phyloP scores from a whole-genome alignment of 2,797 vertebrate genomes.

The Holocentrus rufus region DNA sequence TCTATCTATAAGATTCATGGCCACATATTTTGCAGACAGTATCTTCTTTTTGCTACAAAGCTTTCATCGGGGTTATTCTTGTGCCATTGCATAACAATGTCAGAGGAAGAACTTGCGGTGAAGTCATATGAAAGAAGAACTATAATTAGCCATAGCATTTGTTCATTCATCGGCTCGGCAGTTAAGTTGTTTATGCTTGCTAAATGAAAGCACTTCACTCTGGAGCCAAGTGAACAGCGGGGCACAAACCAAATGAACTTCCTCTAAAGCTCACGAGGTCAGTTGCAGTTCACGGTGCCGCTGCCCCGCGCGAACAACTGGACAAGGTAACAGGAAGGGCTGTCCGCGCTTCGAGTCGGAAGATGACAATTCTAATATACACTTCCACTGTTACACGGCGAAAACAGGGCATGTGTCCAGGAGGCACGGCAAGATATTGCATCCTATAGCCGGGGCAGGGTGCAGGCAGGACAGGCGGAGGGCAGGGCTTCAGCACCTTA shows the following conservation, averaged over 20 bases:
- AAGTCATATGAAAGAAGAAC: constrained; percentile 65
- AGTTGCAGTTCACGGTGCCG: constrained; percentile 64
- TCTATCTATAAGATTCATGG: constrained; percentile 6
- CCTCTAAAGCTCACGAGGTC: constrained; percentile 61
- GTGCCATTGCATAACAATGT: constrained; percentile 55
- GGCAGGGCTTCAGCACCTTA: constrained; percentile 21
- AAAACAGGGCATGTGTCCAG: constrained; percentile 43
- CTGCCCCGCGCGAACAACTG: constrained; percentile 50
- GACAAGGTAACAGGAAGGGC: constrained; percentile 65
- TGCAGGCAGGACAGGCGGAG: constrained; percentile 42
- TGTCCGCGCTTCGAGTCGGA: constrained; percentile 48
- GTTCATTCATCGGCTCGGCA: constrained; percentile 45
- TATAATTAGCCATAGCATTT: constrained; percentile 65
- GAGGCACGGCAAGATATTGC: constrained; percentile 40
- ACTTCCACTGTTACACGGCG: constrained; percentile 36
- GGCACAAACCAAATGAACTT: constrained; percentile 51
- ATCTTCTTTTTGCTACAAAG: constrained; percentile 34
- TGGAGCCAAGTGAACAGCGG: constrained; percentile 48
- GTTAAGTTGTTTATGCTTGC: constrained; percentile 50
- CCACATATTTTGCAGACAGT: constrained; percentile 28
- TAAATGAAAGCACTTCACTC: constrained; percentile 42
- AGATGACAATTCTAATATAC: constrained; percentile 51
- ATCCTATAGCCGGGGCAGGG: constrained; percentile 47
- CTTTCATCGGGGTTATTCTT: constrained; percentile 47
- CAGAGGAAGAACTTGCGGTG: constrained; percentile 57